phyloP scores from a whole-genome alignment of 2,113 vertebrate species.

The Passer domesticus region DNA sequence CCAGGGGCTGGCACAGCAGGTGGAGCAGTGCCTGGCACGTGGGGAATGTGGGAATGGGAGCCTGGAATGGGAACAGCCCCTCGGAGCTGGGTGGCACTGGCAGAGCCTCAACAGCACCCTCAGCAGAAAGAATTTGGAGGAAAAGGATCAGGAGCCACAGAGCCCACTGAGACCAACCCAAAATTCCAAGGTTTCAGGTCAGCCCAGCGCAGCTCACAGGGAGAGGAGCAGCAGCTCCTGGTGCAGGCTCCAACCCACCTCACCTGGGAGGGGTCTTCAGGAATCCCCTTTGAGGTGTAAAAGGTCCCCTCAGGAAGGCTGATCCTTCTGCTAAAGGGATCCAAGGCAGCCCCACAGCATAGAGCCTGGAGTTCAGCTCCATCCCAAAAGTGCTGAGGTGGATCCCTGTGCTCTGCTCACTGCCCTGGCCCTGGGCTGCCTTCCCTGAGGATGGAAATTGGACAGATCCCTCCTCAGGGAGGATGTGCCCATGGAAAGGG shows the following conservation, averaged over 20 bases:
- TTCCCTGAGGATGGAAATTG: background rate
- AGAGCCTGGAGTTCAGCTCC: background rate
- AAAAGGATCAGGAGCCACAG: background rate
- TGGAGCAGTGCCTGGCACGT: background rate
- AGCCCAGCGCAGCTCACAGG: fast-evolving
- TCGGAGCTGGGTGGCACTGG: fast-evolving
- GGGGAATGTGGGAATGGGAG: background rate
- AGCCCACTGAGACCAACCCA: background rate
- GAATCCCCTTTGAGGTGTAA: background rate
- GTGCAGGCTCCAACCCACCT: background rate
- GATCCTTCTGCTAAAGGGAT: background rate
- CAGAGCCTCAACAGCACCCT: background rate
- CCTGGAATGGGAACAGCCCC: background rate
- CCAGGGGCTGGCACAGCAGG: fast-evolving
- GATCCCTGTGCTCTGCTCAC: background rate
- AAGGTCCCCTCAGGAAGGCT: background rate
- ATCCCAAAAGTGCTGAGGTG: background rate
- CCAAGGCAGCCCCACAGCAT: background rate
- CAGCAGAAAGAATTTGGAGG: background rate
- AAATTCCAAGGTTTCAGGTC: fast-evolving
- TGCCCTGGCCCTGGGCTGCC: background rate
- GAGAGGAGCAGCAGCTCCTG: background rate
- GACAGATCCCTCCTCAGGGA: background rate
- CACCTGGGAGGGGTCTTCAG: background rate
- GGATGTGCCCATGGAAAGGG: too few relatives aligned